phyloP scores from a whole-genome alignment of 2,888 invertebrate species.

The Drosophila paranaensis region DNA sequence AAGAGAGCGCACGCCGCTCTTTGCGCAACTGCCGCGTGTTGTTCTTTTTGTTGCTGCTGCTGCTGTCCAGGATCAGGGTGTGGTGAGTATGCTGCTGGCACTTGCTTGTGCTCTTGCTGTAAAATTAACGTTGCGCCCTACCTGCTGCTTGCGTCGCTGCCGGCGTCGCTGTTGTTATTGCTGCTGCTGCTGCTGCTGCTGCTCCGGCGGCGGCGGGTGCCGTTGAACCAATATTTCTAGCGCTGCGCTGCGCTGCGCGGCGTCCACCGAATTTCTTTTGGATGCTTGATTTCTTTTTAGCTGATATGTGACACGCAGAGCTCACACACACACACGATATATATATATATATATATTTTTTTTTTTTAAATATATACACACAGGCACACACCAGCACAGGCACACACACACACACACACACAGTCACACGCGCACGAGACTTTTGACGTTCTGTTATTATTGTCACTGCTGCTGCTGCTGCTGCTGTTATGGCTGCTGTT shows the following conservation, averaged over 20 bases:
- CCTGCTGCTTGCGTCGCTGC: slow-evolving; percentile 67
- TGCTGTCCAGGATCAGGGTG: slow-evolving; percentile 81
- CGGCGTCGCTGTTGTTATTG: slow-evolving; percentile 28
- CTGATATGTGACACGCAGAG: slow-evolving; percentile 71
- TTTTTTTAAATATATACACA: no score
- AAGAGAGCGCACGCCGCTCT: slow-evolving; percentile 37
- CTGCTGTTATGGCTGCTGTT: slow-evolving; percentile 35
- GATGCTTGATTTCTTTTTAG: slow-evolving; percentile 26
- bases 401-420: slow-evolving; percentile 28
- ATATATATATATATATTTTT: no score
- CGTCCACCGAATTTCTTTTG: slow-evolving; percentile 45
- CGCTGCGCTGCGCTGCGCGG: slow-evolving; percentile 37
- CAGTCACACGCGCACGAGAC: slow-evolving; percentile 55
- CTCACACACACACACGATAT: slow-evolving; percentile 38
- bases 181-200: slow-evolving; percentile 24
- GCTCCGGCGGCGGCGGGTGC: slow-evolving; percentile 8
- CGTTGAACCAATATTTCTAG: slow-evolving; percentile 30
- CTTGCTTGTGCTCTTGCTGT: slow-evolving; percentile 57
- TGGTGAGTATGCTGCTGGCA: slow-evolving; percentile 77
- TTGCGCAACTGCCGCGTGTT: slow-evolving; percentile 58
- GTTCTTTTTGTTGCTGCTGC: slow-evolving; percentile 25
- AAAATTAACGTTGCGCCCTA: slow-evolving; percentile 63
- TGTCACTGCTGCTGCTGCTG: slow-evolving; percentile 9
- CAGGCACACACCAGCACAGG: slow-evolving; percentile 22
- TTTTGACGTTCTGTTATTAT: slow-evolving; percentile 40